phyloP scores from a whole-genome alignment of 2,888 invertebrate genomes.

The Apotomis turbidana region DNA sequence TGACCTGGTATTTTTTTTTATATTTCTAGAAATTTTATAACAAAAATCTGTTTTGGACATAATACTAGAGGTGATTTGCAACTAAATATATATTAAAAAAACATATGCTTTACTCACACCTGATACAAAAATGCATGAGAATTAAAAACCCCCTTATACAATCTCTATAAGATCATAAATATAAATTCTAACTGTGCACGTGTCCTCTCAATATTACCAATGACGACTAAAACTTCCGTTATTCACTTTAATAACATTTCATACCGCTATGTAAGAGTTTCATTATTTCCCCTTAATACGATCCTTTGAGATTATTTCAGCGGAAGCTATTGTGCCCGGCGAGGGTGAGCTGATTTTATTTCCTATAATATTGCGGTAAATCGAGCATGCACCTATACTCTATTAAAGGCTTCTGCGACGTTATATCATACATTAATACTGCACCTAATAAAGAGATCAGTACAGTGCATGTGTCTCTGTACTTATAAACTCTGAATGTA shows the following conservation, averaged over 20 bases:
- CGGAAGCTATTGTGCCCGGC: conserved; percentile 54
- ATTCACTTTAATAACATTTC: conserved; percentile 47
- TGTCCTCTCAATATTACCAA: background rate
- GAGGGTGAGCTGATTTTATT: conserved; percentile 53
- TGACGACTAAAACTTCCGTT: conserved; percentile 26
- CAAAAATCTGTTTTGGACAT: too few relatives aligned
- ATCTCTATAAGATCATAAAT: too few relatives aligned
- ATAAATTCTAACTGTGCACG: too few relatives aligned
- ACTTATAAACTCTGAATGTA: too few relatives aligned
- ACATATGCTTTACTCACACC: too few relatives aligned
- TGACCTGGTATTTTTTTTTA: too few relatives aligned
- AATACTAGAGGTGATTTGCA: too few relatives aligned
- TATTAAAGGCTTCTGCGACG: conserved; percentile 38
- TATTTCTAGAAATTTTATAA: too few relatives aligned
- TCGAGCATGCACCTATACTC: conserved; percentile 48
- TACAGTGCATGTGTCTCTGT: background rate
- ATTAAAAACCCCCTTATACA: too few relatives aligned
- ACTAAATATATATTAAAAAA: too few relatives aligned
- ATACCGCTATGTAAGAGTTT: conserved; percentile 51
- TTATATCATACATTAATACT: conserved; percentile 19
- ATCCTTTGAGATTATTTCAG: conserved; percentile 55
- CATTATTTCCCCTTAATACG: conserved; percentile 59
- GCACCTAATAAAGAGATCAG: conserved; percentile 23
- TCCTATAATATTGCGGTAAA: conserved; percentile 53
- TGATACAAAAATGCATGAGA: too few relatives aligned